phyloP scores from a whole-genome alignment of 1,140 invertebrate species.

The Andricus grossulariae region DNA sequence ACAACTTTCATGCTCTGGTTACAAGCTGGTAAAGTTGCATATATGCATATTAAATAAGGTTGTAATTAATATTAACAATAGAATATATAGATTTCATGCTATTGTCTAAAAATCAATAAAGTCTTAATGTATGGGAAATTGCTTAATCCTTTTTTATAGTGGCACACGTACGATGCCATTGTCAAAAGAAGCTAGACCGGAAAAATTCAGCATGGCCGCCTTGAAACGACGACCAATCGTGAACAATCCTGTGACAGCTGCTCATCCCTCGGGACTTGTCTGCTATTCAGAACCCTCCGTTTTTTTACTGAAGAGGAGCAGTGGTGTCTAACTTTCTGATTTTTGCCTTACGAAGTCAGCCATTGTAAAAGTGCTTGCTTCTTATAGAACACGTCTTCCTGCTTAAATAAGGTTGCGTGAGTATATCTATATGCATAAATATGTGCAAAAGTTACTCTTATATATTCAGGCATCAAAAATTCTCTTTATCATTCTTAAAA shows the following conservation, averaged over 20 bases:
- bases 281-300: conserved; percentile 48
- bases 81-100: too few species aligned
- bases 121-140: conserved; percentile 27
- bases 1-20: too few species aligned
- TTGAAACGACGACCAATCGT: conserved; percentile 62
- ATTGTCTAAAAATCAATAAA: conserved; percentile 30
- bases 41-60: too few species aligned
- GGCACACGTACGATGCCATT: conserved; percentile 40
- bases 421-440: neutral
- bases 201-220: conserved; percentile 74
- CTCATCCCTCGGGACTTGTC: conserved; percentile 66
- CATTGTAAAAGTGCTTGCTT: conserved; percentile 69
- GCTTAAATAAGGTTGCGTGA: neutral
- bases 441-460: neutral
- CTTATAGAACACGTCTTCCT: conserved; percentile 32
- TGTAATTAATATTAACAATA: too few species aligned
- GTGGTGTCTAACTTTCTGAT: conserved; percentile 75
- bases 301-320: conserved; percentile 54
- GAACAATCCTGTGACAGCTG: conserved; percentile 69
- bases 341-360: conserved; percentile 77
- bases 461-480: neutral
- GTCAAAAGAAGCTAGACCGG: conserved; percentile 68
- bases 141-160: conserved; percentile 51
- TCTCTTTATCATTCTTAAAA: neutral
- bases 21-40: too few species aligned